Conservation (phyloP, 2,888 invertebrate genomes). For the Dromius quadrimaculatus region DNA sequence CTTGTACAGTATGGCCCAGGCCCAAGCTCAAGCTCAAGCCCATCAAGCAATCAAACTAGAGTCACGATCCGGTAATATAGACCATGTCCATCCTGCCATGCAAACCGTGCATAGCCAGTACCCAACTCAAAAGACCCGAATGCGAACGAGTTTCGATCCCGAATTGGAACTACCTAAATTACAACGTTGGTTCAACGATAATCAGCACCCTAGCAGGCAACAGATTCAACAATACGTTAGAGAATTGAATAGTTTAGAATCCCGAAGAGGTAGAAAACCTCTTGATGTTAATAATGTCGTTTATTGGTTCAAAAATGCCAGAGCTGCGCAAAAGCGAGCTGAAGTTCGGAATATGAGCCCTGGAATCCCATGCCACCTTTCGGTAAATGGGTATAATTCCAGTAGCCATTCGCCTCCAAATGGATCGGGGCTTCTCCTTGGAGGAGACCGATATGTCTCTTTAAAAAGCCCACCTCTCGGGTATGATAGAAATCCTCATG, state of each 20-base stretch:
- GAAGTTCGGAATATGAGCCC: constrained; percentile 76
- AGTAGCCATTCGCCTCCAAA: constrained; percentile 76
- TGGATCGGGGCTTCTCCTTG: constrained; percentile 73
- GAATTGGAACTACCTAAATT: constrained; percentile 95
- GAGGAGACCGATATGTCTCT: constrained; percentile 67
- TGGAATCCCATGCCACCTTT: constrained; percentile 72
- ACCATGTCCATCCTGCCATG: constrained; percentile 78
- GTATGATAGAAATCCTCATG: constrained; percentile 71
- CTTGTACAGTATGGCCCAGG: constrained; percentile 60
- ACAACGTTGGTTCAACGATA: constrained; percentile 97
- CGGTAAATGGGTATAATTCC: constrained; percentile 75
- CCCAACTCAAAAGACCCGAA: constrained; percentile 89
- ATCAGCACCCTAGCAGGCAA: constrained; percentile 96
- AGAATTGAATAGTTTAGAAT: constrained; percentile 92
- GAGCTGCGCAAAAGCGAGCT: constrained; percentile 94
- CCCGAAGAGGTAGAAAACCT: constrained; percentile 91
- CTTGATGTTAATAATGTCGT: constrained; percentile 96
- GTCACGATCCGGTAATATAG: constrained; percentile 64
- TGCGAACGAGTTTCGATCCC: constrained; percentile 97
- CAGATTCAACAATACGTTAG: constrained; percentile 97
- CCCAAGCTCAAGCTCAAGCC: constrained; percentile 67
- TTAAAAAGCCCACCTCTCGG: constrained; percentile 75
- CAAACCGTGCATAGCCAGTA: constrained; percentile 83
- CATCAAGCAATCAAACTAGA: constrained; percentile 68
- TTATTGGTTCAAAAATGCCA: constrained; percentile 97